Percentiles rank a stretch among this genome's conserved stretches.
These are phyloP conservation scores for Drosophila kanapiae DNA, from an alignment of 1,140 invertebrate species.

Conservation along the genomic window DNA sequence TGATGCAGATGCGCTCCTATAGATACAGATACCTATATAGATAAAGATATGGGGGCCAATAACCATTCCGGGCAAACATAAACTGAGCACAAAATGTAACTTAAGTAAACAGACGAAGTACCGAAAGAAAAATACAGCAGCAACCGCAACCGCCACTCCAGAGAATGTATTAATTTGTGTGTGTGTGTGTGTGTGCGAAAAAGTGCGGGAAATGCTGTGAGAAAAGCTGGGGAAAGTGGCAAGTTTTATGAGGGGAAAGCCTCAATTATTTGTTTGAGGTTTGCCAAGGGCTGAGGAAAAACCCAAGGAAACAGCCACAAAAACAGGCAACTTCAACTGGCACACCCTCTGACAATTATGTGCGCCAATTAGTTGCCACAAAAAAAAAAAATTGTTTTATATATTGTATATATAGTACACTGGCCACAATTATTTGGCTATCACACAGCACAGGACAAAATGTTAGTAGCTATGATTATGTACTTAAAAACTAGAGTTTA, in stretches of 20 bases:
- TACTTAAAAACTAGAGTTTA: too few species aligned
- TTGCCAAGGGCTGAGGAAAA: neutral
- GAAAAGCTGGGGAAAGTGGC: constrained; percentile 12
- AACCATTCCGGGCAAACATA: constrained; percentile 21
- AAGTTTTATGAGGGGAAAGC: constrained; percentile 57
- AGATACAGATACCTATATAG: constrained; percentile 3
- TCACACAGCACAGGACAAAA: neutral
- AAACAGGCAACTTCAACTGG: constrained; percentile 2
- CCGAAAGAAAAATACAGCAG: neutral
- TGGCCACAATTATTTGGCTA: constrained; percentile 56
- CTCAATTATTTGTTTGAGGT: constrained; percentile 68
- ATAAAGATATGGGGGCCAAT: constrained; percentile 3
- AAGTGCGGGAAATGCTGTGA: neutral
- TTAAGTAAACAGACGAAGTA: constrained; percentile 32
- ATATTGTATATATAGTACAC: neutral
- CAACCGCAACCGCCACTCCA: constrained; percentile 24
- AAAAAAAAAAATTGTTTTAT: constrained; percentile 19
- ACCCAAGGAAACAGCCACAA: constrained; percentile 10
- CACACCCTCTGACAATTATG: constrained; percentile 58
- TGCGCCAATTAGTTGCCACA: constrained; percentile 69
- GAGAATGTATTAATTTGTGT: constrained; percentile 43
- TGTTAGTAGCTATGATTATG: neutral
- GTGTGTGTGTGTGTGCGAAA: constrained; percentile 4
- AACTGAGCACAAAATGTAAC: constrained; percentile 46
- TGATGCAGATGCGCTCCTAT: neutral